phyloP scores from a whole-genome alignment of 2,797 vertebrate genomes.

The Mastacembelus armatus region DNA sequence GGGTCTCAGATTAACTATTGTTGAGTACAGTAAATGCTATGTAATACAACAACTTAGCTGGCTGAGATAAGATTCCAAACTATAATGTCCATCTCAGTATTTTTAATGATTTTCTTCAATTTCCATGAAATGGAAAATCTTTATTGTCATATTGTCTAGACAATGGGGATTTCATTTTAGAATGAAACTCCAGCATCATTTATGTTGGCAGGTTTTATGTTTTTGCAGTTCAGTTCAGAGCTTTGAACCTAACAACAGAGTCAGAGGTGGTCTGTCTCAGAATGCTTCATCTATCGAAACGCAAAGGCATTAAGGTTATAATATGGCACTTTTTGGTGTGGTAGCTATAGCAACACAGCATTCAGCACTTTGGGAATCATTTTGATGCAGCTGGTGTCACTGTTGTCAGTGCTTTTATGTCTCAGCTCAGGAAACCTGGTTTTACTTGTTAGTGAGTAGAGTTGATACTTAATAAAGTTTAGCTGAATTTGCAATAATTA shows the following conservation, averaged over 20 bases:
- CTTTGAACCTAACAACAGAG: neutral
- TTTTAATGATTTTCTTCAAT: no score
- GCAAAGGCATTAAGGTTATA: slow-evolving; percentile 9
- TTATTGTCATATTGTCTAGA: neutral
- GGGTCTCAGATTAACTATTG: no score
- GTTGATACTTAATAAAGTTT: neutral
- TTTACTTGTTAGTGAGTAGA: neutral
- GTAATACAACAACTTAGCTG: no score
- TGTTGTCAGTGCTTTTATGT: neutral
- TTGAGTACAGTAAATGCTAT: no score
- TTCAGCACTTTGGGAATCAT: slow-evolving; percentile 8
- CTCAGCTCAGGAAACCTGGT: neutral
- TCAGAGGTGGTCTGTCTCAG: slow-evolving; percentile 8
- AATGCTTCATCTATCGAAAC: neutral
- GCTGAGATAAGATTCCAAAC: no score
- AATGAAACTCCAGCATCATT: neutral
- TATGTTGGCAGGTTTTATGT: neutral
- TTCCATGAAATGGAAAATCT: no score
- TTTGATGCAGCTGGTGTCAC: slow-evolving; percentile 19
- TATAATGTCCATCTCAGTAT: no score
- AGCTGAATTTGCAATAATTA: neutral
- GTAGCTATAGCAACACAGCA: slow-evolving; percentile 30
- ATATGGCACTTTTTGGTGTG: neutral
- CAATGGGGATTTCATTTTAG: neutral
- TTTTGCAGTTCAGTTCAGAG: neutral